Percentiles rank a stretch among this genome's conserved stretches.
Conservation (phyloP, 2,113 vertebrate genomes). For the Gallinago jamesoni region DNA sequence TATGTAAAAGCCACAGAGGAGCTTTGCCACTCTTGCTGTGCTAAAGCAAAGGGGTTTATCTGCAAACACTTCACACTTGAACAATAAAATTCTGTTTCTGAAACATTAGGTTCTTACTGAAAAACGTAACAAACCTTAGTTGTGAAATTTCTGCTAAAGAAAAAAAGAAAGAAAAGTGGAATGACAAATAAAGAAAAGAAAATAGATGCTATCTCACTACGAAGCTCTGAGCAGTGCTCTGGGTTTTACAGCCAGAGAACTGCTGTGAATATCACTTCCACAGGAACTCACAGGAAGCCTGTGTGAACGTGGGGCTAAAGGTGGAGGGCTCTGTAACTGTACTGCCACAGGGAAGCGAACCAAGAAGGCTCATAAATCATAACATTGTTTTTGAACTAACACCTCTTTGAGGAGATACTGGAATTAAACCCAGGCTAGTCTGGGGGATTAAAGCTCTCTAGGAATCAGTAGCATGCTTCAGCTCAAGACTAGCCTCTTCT, state of each 20-base stretch:
- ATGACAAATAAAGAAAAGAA: neutral
- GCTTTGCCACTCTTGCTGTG: neutral
- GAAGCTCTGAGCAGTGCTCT: neutral
- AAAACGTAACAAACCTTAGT: neutral
- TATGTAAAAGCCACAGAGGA: neutral
- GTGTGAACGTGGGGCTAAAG: neutral
- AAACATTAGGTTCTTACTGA: neutral
- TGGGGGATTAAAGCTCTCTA: neutral
- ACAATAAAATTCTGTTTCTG: neutral
- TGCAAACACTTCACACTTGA: neutral
- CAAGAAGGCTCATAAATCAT: neutral
- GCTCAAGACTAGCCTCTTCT: neutral
- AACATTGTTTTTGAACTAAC: neutral
- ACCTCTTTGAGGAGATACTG: neutral
- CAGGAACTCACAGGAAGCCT: neutral
- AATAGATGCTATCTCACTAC: neutral
- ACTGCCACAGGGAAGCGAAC: neutral
- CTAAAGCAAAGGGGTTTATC: neutral
- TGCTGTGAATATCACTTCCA: neutral
- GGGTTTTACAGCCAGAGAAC: neutral
- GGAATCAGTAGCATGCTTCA: neutral
- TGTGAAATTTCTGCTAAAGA: neutral
- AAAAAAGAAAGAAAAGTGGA: neutral
- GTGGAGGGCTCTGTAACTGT: rapidly evolving
- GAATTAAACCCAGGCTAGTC: neutral